Evolutionary conservation across 2,797 vertebrate species (phyloP), one percentile per base, ranked within the genome.

Genomic region (Alca torda): DNA sequence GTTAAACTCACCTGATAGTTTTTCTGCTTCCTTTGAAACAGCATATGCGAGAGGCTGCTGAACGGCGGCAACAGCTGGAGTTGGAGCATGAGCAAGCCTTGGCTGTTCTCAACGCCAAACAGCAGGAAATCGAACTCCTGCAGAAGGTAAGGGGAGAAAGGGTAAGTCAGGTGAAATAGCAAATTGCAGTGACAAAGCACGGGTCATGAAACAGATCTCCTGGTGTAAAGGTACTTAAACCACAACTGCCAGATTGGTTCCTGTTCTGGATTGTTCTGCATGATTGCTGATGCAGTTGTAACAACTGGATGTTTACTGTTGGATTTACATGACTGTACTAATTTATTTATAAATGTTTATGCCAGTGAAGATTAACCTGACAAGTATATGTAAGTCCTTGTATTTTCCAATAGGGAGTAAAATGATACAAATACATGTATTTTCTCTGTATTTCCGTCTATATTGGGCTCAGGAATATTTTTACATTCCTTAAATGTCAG

Each of bases 41-140:
- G 99, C 99, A 99, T 98, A 99, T 99, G 99, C 99, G 99, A 70
- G 99, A 99, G 99, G 99, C 99, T 98, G 99, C 99, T 60, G 99
- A 99, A 91, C 98, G 99, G 98, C 98, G 99, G 99, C 99, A 99
- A 98, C 99, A 99, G 98, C 98, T 99, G 98, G 99, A 99, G 97
- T 95, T 99, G 98, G 99, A 99, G 99, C 99, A 99, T 99, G 99
- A 99, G 98, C 99, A 99, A 97, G 99, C 99, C 98, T 98, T 99
- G 99, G 99, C 99, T 94, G 98, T 99, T 80, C 99, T 99, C 98
- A 99, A 98, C 97, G 99, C 99, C 98, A 99, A 99, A 98, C 99
- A 99, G 99, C 99, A 99, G 98, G 99, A 99, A 98, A 99, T 99
- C 86, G 99, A 99, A 95, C 98, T 99, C 97, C 99, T 99, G 98